Base-by-base conservation (phyloP, 2,888 invertebrate genomes). In the Drosophila kuntzei region DNA sequence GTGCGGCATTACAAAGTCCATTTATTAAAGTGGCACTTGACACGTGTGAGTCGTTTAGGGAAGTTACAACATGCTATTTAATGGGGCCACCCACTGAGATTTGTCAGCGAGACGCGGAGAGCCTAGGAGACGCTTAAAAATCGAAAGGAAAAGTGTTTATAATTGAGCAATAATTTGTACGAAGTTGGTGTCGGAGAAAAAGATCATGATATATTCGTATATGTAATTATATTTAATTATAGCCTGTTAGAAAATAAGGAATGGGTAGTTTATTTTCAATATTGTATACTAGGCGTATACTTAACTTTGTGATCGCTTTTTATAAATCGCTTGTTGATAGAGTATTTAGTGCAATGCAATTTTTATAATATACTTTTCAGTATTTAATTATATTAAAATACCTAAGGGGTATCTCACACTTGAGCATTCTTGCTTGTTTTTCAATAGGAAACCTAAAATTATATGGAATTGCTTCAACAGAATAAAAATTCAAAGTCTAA, bases 1-100 rank as follows among this genome's bases (percentile, higher is more conserved):
- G 62, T 66, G 66, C 41, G 65, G 27, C 61, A 51, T 54, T 59
- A n/a, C 54, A 70, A 70, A 74, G 75, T 59, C 27, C 58, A 65
- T 32, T 57, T 51, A 47, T 39, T 63, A 25, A 55, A 59, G 29
- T 47, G 43, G 29, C 29, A 37, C 46, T 47, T 60, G 67, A 79
- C 85, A 76, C 81, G 81, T 82, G 81, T 68, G 29, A 47, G 46
- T 65, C 74, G 57, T 79, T 76, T 64, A 43, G 49, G 59, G 59
- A 37, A 67, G 41, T 43, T 50, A 66, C 59, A 58, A 71, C 16
- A 29, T 32, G 27, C 7, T 20, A 57, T 53, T 64, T 67, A 27
- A 16, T 22, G 22, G 18, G 37, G 22, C 27, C 51, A 18, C 18
- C 58, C 37, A 50, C 54, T 16, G 29, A 49, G 39, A 49, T 39